Conservation (phyloP, 2,113 vertebrate species). For the Genyomyrus donnyi region DNA sequence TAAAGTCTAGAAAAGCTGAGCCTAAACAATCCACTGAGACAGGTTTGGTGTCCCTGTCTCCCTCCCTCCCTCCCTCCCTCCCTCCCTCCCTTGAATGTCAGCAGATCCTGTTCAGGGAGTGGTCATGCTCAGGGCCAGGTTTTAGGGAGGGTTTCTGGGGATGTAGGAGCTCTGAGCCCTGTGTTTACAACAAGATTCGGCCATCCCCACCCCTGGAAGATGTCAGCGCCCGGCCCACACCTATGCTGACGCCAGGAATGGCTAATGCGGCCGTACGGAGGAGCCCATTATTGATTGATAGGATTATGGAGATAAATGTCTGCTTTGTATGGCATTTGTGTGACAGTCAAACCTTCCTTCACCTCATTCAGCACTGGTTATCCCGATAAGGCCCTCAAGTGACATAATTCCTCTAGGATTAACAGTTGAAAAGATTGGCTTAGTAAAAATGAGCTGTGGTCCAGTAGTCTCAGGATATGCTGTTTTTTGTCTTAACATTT, state of each 20-base stretch:
- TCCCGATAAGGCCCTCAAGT: neutral
- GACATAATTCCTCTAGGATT: constrained; percentile 6
- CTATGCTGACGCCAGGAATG: neutral
- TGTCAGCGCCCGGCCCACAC: neutral
- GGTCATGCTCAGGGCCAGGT: neutral
- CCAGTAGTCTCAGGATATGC: neutral
- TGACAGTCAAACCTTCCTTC: neutral
- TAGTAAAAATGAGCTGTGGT: neutral
- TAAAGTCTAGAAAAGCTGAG: neutral
- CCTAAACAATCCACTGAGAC: neutral
- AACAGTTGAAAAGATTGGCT: neutral
- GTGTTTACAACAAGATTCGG: neutral
- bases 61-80: neutral
- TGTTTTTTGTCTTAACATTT: neutral
- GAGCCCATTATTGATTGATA: neutral
- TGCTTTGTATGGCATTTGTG: neutral
- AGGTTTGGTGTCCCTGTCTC: neutral
- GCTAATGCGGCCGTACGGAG: neutral
- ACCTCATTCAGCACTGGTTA: neutral
- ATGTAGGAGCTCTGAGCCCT: neutral
- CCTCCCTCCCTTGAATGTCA: neutral
- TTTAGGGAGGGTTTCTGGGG: neutral
- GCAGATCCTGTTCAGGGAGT: neutral
- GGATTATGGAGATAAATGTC: neutral
- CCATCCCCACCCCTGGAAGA: neutral